A percentile compares a stretch with the other conserved stretches of the same genome.
Conservation (phyloP, 2,797 vertebrate genomes). For the Antrozous pallidus region DNA sequence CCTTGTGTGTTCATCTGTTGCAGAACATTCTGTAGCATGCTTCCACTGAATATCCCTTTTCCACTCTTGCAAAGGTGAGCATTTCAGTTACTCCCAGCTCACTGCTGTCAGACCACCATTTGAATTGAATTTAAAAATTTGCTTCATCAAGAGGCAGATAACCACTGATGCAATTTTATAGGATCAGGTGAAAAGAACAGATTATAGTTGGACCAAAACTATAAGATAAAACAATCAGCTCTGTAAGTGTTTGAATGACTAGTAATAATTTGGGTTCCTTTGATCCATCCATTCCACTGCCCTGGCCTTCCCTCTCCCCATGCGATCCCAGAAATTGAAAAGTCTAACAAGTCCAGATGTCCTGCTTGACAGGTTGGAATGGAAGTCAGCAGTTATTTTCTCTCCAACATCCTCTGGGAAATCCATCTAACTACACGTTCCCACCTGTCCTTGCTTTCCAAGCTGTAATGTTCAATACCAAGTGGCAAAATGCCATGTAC, state of each 20-base stretch:
- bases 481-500: conserved; percentile 20
- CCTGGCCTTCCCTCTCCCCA: background rate
- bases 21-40: background rate
- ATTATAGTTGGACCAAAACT: background rate
- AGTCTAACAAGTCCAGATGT: conserved; percentile 23
- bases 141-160: background rate
- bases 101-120: background rate
- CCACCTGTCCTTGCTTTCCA: conserved; percentile 40
- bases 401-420: conserved; percentile 56
- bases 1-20: background rate
- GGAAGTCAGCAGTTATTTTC: conserved; percentile 53
- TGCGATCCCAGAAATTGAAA: background rate
- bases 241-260: background rate
- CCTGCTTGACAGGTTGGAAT: conserved; percentile 42
- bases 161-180: background rate
- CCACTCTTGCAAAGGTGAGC: background rate
- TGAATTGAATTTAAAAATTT: background rate
- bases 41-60: background rate
- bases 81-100: background rate
- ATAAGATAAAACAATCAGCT: background rate
- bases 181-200: background rate
- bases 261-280: background rate
- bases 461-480: conserved; percentile 19
- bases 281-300: background rate
- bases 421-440: background rate